Evolutionary conservation across 2,797 vertebrate species (phyloP), one percentile per base, ranked within the genome.

Genomic region (Pantherophis alleghaniensis): DNA sequence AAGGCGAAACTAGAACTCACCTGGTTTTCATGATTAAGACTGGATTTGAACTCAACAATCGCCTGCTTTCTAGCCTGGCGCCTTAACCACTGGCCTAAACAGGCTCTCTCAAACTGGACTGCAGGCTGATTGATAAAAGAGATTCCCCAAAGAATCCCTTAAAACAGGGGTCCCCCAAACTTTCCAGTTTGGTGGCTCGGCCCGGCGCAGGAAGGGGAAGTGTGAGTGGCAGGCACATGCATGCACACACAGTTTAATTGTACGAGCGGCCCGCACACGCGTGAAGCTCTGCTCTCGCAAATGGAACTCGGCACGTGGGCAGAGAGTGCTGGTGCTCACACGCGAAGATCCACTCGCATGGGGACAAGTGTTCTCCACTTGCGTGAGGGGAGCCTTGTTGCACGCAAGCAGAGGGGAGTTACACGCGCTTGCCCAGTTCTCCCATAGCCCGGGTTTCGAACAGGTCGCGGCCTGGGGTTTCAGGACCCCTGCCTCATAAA

Each of bases 301-400:
- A 69, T 69, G n/a, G 14, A 69, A 18, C 66, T 32, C 16, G 2
- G 6, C 6, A 18, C 6, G 2, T 7, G 14, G 16, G 2, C n/a
- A 6, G 66, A 69, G 14, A 7, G 14, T 7, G n/a, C n/a, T 16
- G 6, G 13, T 0, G 4, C 63, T 69, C 1, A 5, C 13, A 69
- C 0, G 2, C 63, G 0, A 63, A 63, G 10, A 1, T 28, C 61
- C 26, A 63, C 26, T 69, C 0, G 28, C 5, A 0, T 0, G 12
- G 22, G 28, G n/a, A 28, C n/a, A 69, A 69, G 6, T 14, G 10
- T 28, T 14, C 0, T 32, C n/a, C 6, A 69, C 2, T 69, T 14
- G 1, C 13, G 0, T 3, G 28, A 32, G 13, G 16, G 63, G 13
- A 69, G 13, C 13, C 13, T 69, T 2, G 28, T 0, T 5, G n/a